These are phyloP conservation scores for Solen grandis DNA, from an alignment of 1,140 invertebrate genomes.

Conservation along the genomic window DNA sequence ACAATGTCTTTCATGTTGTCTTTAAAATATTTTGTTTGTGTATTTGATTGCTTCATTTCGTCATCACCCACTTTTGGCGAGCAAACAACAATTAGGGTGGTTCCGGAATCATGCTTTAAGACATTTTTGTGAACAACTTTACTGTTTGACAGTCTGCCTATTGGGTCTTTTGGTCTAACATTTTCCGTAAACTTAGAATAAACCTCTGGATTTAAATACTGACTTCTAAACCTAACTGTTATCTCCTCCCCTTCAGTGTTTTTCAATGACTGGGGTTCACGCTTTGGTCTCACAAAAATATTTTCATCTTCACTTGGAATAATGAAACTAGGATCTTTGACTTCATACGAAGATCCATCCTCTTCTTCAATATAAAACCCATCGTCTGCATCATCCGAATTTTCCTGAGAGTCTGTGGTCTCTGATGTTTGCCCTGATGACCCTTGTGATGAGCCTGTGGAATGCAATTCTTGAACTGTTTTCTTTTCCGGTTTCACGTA, in stretches of 20 bases:
- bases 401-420: slow-evolving; percentile 14
- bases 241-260: slow-evolving; percentile 44
- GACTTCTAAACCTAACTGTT: slow-evolving; percentile 46
- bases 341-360: slow-evolving; percentile 38
- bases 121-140: slow-evolving; percentile 70
- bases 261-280: not conserved
- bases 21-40: slow-evolving; percentile 55
- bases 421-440: slow-evolving; percentile 6
- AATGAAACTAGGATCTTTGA: not conserved
- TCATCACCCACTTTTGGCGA: slow-evolving; percentile 51
- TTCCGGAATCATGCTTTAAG: slow-evolving; percentile 62
- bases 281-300: slow-evolving; percentile 42
- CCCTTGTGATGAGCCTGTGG: slow-evolving; percentile 14
- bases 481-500: slow-evolving; percentile 18
- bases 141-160: slow-evolving; percentile 65
- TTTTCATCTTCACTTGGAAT: slow-evolving; percentile 20
- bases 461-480: not conserved
- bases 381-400: slow-evolving; percentile 40
- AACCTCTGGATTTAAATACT: slow-evolving; percentile 46
- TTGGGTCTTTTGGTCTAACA: slow-evolving; percentile 43
- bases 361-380: slow-evolving; percentile 45
- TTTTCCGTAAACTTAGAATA: slow-evolving; percentile 55
- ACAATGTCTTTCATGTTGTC: slow-evolving; percentile 51
- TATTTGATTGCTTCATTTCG: slow-evolving; percentile 46
- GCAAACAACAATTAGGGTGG: slow-evolving; percentile 70